Base-by-base conservation (phyloP, 2,888 invertebrate genomes). In the Chrysopilus asiliformis region DNA sequence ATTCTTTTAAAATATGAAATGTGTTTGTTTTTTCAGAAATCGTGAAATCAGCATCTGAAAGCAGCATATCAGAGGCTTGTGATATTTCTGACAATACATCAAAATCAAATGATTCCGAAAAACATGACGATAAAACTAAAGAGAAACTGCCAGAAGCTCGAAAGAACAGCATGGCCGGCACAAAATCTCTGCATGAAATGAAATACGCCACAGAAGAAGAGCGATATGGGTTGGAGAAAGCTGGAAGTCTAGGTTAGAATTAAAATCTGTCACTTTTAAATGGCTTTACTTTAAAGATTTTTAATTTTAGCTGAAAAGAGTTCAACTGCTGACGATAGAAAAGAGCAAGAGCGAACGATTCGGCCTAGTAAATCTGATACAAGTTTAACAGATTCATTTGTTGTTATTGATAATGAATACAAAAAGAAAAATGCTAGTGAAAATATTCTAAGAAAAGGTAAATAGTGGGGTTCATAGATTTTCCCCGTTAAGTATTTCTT, bases 301-400 rank as follows among this genome's bases (percentile, higher is more conserved):
- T 27, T 26, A 20, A 25, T 7, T 41, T 15, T n/a, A 43, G 43
- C 36, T 13, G 45, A 43, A 14, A 40, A 40, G 13, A 60, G 56
- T 41, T 50, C 59, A 25, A 61, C 60, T 20, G 51, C 57, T 8
- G 64, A 63, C 34, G 63, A 61, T 38, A 49, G 53, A 20, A 51
- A 50, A 48, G 55, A 59, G 14, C 57, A 53, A 36, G 74, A 75
- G 2, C 70, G 86, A 46, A 72, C 73, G 1, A 71, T 89, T 49
- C 71, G 87, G 33, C 71, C 83, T 7, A 89, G 89, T 62, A 89
- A 89, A 68, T 87, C 87, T 3, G 89, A 90, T 57, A 89, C 87
- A 1, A 89, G 87, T 55, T 71, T 91, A 13, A 85, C 85, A 0
- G 89, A 90, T 56, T 86, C 89, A 16, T 91, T 90, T 62, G 87